phyloP scores from a whole-genome alignment of 1,140 invertebrate species.

The Hydropsyche tenuis region DNA sequence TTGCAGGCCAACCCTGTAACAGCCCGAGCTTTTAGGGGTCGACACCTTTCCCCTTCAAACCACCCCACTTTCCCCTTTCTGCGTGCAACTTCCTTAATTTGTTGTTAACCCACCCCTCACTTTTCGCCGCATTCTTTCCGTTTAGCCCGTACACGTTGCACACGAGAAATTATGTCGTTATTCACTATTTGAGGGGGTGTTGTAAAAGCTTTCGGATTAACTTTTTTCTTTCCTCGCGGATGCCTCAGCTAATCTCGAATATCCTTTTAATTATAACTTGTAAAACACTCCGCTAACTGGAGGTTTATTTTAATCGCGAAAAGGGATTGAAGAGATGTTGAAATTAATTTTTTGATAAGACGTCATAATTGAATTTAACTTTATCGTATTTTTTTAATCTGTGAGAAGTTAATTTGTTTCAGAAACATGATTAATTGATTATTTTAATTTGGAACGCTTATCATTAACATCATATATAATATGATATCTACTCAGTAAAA shows the following conservation, averaged over 20 bases:
- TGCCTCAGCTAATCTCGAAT: background rate
- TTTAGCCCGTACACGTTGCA: slow-evolving; percentile 15
- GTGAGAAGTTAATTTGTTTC: too few relatives aligned
- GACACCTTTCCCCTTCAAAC: slow-evolving; percentile 1
- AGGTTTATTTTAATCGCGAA: background rate
- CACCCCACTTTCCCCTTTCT: background rate
- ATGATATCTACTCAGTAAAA: too few relatives aligned
- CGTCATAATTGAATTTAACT: background rate
- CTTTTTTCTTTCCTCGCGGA: background rate
- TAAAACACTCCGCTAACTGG: background rate
- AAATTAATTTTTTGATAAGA: slow-evolving; percentile 4
- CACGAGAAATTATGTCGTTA: slow-evolving; percentile 24
- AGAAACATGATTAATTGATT: too few relatives aligned
- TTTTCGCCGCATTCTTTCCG: slow-evolving; percentile 19
- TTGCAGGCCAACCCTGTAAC: slow-evolving; percentile 18
- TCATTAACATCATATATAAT: too few relatives aligned
- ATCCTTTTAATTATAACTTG: slow-evolving; percentile 26
- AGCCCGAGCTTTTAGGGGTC: slow-evolving; percentile 9
- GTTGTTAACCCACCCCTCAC: slow-evolving; percentile 18
- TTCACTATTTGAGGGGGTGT: slow-evolving; percentile 18
- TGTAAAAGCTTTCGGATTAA: slow-evolving; percentile 20
- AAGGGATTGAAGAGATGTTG: background rate
- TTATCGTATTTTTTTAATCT: too few relatives aligned
- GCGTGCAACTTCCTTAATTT: slow-evolving; percentile 14
- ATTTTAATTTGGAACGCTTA: too few relatives aligned